Conservation (phyloP, 2,888 invertebrate genomes). For the Diplolepis rosae region DNA sequence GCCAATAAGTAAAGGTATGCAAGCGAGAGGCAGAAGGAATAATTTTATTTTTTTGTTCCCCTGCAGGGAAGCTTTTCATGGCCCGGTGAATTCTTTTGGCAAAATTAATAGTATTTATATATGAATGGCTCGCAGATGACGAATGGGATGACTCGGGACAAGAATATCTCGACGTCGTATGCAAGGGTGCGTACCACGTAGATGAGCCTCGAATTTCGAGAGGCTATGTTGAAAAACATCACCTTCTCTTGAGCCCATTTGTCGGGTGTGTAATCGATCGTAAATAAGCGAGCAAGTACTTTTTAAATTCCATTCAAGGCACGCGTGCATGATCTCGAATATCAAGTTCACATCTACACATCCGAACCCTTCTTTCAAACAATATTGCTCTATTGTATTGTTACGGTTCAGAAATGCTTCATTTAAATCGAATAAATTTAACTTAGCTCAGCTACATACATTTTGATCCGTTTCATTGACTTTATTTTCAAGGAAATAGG, state of each 20-base stretch:
- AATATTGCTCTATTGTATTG: neutral
- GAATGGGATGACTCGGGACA: slow-evolving; percentile 48
- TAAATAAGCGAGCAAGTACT: slow-evolving; percentile 29
- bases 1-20: slow-evolving; percentile 58
- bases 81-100: slow-evolving; percentile 66
- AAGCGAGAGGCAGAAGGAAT: slow-evolving; percentile 42
- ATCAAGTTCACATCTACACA: slow-evolving; percentile 37
- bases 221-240: slow-evolving; percentile 18
- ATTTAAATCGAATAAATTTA: too few species aligned
- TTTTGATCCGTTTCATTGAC: too few species aligned
- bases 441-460: too few species aligned
- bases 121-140: slow-evolving; percentile 59
- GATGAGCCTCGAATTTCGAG: slow-evolving; percentile 15
- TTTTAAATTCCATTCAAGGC: slow-evolving; percentile 30
- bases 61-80: slow-evolving; percentile 64
- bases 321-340: slow-evolving; percentile 48
- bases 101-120: slow-evolving; percentile 70
- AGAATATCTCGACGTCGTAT: slow-evolving; percentile 54
- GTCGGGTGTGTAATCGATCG: slow-evolving; percentile 37
- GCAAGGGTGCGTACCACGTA: slow-evolving; percentile 49
- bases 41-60: slow-evolving; percentile 52
- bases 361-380: neutral
- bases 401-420: too few species aligned
- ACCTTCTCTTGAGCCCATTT: slow-evolving; percentile 34
- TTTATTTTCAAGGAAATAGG: neutral